phyloP scores from a whole-genome alignment of 1,140 invertebrate species.

The Cryptotermes secundus region DNA sequence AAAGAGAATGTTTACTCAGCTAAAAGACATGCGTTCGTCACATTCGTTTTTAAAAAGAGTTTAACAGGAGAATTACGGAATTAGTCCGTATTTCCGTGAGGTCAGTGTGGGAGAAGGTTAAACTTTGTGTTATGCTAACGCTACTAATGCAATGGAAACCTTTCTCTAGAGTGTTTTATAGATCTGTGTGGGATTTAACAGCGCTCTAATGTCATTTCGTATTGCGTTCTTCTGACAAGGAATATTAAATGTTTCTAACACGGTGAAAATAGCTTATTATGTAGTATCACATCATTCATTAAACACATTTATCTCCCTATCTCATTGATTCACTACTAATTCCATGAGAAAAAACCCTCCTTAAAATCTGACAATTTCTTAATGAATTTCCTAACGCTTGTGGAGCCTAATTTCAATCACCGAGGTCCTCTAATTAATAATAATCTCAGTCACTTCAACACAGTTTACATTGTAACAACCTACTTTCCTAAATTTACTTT shows the following conservation, averaged over 20 bases:
- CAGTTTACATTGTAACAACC: no score
- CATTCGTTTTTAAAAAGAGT: constrained; percentile 3
- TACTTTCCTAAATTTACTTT: no score
- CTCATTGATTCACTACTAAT: no score
- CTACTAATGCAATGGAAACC: not conserved
- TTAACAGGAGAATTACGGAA: constrained; percentile 2
- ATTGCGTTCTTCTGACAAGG: not conserved
- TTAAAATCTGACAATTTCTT: no score
- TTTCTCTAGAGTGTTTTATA: not conserved
- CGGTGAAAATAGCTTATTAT: not conserved
- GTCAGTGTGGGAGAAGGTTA: not conserved
- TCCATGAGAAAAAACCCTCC: no score
- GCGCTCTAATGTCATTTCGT: not conserved
- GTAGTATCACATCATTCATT: no score
- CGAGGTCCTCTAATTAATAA: no score
- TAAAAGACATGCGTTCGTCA: not conserved
- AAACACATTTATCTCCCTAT: no score
- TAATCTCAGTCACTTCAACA: no score
- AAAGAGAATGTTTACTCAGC: constrained; percentile 19
- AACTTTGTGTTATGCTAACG: not conserved
- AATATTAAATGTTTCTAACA: not conserved
- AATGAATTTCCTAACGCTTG: no score
- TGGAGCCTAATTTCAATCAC: no score
- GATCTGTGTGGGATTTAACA: not conserved
- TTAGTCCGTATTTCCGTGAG: constrained; percentile 4